Evolutionary conservation across 1,140 invertebrate species (phyloP), one percentile per base, ranked within the genome.

Genomic region (Euglossa dilemma): DNA sequence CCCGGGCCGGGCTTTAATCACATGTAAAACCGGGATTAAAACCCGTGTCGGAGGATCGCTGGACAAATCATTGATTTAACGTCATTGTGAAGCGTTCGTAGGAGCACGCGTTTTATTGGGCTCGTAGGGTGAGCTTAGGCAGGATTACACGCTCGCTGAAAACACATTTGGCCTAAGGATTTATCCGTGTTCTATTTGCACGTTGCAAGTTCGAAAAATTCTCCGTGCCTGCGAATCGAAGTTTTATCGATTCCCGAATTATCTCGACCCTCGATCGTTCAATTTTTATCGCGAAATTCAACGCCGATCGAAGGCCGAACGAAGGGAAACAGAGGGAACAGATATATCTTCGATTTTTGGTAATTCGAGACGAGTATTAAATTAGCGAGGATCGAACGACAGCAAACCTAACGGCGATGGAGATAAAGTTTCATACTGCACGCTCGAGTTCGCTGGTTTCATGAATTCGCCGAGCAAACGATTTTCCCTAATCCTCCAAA

Each of bases 21-120:
- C 83, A 91, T 91, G 89, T 90, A 91, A 90, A 87, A 89, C 75
- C 82, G 70, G 87, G 89, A 90, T 91, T 91, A 90, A 86, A 86
- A 75, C 76, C 59, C 28, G 57, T 69, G 67, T 72, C 61, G 71
- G 74, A 84, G 81, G 54, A 80, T 69, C 45, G 70, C 71, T 82
- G 87, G 61, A 83, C 87, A 89, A 91, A 90, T 90, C 87, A 86
- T 86, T 90, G 90, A 91, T 91, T 91, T 89, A 80, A 66, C 82
- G 76, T 80, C 59, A 83, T 86, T 88, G 88, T 85, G 70, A 85
- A 85, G 54, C 81, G 47, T 82, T 88, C 80, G 81, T 47, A 79
- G 73, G 52, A 75, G 66, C 67, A 47, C 76, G 56, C 71, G 76
- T 91, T 89, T 90, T 87, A 90, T 89, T 90, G 73, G 75, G 59